Evolutionary conservation across 2,888 invertebrate species (phyloP).

Genomic region (Conomelus anceps): DNA sequence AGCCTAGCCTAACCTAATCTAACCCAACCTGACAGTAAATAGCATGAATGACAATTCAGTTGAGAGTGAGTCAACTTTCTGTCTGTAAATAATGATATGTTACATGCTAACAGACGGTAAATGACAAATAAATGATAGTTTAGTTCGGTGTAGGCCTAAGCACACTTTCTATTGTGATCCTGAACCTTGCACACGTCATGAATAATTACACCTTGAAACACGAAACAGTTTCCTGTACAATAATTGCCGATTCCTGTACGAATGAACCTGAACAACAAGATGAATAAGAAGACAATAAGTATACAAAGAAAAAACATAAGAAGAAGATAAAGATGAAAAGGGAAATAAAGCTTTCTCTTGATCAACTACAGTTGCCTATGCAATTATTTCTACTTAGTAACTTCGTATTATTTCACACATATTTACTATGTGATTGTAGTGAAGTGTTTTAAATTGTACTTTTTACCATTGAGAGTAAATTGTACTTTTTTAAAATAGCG

Average conservation of each 20-base stretch:
- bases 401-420: too few relatives aligned
- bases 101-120: not conserved
- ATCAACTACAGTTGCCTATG: too few relatives aligned
- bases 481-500: too few relatives aligned
- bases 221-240: not conserved
- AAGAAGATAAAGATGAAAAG: not conserved
- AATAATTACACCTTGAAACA: not conserved
- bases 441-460: too few relatives aligned
- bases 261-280: not conserved
- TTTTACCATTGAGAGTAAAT: too few relatives aligned
- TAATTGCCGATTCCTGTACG: not conserved
- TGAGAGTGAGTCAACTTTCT: not conserved
- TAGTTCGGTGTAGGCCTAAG: not conserved
- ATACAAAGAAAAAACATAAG: not conserved
- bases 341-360: too few relatives aligned
- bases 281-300: not conserved
- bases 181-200: not conserved
- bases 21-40: too few relatives aligned
- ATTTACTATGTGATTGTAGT: too few relatives aligned
- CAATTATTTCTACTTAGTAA: too few relatives aligned
- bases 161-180: not conserved
- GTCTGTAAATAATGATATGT: not conserved
- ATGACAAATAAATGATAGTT: not conserved
- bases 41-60: not conserved
- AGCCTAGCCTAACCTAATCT: too few relatives aligned